Evolutionary conservation across 2,888 invertebrate species (phyloP).

Genomic region (Luperina nickerlii): DNA sequence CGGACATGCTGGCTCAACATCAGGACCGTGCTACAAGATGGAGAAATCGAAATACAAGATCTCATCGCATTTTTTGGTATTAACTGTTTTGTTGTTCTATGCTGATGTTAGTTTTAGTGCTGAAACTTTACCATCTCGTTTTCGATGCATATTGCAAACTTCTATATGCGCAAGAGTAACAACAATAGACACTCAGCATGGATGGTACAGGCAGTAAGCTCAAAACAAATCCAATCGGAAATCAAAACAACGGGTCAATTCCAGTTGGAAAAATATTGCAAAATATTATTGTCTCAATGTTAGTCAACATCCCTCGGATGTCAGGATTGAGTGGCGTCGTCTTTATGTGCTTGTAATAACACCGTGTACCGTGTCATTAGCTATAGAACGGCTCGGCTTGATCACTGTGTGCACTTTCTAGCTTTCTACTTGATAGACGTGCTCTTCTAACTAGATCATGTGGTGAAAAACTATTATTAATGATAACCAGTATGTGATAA

Average conservation of each 20-base stretch:
- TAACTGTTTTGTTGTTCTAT: neutral
- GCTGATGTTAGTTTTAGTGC: neutral
- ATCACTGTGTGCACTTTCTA: slow-evolving; percentile 62
- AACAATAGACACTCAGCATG: neutral
- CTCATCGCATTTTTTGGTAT: slow-evolving; percentile 87
- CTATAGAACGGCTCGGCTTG: slow-evolving; percentile 40
- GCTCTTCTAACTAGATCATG: slow-evolving; percentile 54
- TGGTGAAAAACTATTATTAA: slow-evolving; percentile 47
- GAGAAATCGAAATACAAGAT: slow-evolving; percentile 89
- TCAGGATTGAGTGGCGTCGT: slow-evolving; percentile 33
- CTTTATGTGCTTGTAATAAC: slow-evolving; percentile 49
- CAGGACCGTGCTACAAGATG: slow-evolving; percentile 83
- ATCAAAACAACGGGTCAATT: slow-evolving; percentile 41
- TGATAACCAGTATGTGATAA: slow-evolving; percentile 8
- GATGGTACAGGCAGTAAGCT: neutral
- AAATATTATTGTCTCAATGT: slow-evolving; percentile 42
- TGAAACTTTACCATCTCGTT: neutral
- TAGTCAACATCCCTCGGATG: slow-evolving; percentile 50
- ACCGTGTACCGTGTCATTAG: slow-evolving; percentile 51
- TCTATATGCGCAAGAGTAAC: neutral
- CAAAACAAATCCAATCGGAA: slow-evolving; percentile 3
- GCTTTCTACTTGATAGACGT: slow-evolving; percentile 66
- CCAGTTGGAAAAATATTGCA: slow-evolving; percentile 25
- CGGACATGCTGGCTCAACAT: slow-evolving; percentile 83
- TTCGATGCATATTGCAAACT: neutral